phyloP scores from a whole-genome alignment of 2,797 vertebrate genomes.

The Psittacula derbiana region DNA sequence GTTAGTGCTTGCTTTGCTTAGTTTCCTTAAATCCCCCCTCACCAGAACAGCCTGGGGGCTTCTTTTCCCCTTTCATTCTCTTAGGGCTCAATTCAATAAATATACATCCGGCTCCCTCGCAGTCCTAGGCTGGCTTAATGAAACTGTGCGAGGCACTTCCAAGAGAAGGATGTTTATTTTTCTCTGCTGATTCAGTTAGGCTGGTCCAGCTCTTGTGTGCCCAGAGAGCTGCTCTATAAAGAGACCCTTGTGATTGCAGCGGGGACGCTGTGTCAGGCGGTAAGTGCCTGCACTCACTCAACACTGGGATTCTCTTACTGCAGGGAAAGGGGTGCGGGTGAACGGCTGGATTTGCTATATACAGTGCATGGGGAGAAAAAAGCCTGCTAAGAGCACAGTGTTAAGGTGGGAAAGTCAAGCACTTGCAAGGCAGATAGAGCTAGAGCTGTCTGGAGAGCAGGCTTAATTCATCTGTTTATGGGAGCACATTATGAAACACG shows the following conservation, averaged over 20 bases:
- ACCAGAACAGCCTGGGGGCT: neutral
- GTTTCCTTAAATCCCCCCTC: neutral
- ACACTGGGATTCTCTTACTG: neutral
- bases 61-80: conserved; percentile 20
- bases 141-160: conserved; percentile 6
- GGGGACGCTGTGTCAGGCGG: neutral
- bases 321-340: fast-evolving
- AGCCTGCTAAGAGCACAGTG: neutral
- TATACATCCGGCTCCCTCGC: neutral
- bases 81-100: conserved; percentile 22
- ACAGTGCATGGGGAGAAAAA: fast-evolving
- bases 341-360: neutral
- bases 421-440: neutral
- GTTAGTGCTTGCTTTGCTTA: neutral
- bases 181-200: neutral
- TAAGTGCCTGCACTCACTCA: conserved; percentile 25
- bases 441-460: neutral
- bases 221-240: neutral
- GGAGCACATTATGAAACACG: neutral
- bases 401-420: conserved; percentile 30
- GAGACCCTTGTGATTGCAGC: neutral
- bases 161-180: conserved; percentile 54
- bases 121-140: neutral
- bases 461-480: conserved; percentile 27
- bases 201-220: neutral